Evolutionary conservation across 2,113 vertebrate genomes (phyloP).

Genomic region (Stictonetta naevosa): DNA sequence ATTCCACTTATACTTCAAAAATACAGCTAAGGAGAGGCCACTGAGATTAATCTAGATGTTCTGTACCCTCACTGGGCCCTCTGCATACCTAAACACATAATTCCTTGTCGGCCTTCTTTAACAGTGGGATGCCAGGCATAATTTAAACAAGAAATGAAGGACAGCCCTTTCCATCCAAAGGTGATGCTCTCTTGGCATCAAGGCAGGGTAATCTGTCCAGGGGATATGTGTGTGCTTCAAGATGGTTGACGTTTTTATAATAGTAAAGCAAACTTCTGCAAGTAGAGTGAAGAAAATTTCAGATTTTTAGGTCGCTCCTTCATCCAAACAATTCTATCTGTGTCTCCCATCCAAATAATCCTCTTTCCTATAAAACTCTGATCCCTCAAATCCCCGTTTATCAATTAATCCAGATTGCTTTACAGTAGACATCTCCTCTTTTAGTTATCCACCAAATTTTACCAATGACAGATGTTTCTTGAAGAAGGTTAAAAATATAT

Average conservation of each 20-base stretch:
- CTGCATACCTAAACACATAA: accelerated
- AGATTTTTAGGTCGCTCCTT: neutral
- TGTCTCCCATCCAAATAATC: neutral
- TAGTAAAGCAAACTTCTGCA: neutral
- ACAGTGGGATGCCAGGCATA: neutral
- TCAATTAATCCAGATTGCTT: neutral
- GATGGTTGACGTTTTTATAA: neutral
- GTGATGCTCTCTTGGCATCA: neutral
- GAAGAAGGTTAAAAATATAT: neutral
- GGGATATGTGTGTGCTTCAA: neutral
- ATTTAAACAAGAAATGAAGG: neutral
- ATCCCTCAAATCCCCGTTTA: neutral
- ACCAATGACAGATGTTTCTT: neutral
- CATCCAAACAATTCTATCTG: neutral
- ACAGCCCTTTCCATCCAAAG: neutral
- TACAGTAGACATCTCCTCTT: neutral
- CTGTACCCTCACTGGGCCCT: neutral
- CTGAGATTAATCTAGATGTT: neutral
- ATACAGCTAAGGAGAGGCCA: neutral
- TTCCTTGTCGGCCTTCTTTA: neutral
- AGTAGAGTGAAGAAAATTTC: neutral
- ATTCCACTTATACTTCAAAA: neutral
- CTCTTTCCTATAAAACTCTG: neutral
- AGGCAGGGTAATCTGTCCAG: neutral
- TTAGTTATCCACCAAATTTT: neutral